Conservation (phyloP, 2,113 vertebrate species). For the Ranitomeya imitator region DNA sequence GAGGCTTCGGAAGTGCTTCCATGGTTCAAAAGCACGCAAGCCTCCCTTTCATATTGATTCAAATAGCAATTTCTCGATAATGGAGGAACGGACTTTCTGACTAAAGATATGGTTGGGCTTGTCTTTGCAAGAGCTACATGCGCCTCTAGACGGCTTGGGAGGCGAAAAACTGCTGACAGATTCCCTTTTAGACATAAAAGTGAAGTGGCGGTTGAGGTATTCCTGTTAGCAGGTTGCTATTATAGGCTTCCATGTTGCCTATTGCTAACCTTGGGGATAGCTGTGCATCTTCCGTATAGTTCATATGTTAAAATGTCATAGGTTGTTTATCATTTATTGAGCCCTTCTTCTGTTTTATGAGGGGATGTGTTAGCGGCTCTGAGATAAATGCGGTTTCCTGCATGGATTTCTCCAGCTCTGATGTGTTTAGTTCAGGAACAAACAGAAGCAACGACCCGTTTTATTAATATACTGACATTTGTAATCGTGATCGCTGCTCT, state of each 20-base stretch:
- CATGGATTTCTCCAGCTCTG: neutral
- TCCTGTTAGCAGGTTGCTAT: neutral
- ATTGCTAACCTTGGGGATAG: neutral
- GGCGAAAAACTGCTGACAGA: too few species aligned
- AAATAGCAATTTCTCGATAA: too few species aligned
- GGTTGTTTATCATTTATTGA: neutral
- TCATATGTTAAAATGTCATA: neutral
- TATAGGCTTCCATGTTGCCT: neutral
- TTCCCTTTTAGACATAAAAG: neutral
- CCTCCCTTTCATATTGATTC: too few species aligned
- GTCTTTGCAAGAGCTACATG: too few species aligned
- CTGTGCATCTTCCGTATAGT: neutral
- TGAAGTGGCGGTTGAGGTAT: neutral
- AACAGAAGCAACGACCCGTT: neutral
- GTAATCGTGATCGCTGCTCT: neutral
- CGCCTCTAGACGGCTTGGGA: too few species aligned
- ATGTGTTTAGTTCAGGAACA: conserved; percentile 14
- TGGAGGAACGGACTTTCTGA: too few species aligned
- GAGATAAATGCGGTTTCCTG: neutral
- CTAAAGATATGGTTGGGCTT: too few species aligned
- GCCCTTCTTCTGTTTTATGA: neutral
- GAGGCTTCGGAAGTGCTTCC: too few species aligned
- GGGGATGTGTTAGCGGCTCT: neutral
- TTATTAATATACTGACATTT: neutral
- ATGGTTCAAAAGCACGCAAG: too few species aligned